Base-by-base conservation (phyloP, 2,797 vertebrate species). In the Pangasius mekongensis region DNA sequence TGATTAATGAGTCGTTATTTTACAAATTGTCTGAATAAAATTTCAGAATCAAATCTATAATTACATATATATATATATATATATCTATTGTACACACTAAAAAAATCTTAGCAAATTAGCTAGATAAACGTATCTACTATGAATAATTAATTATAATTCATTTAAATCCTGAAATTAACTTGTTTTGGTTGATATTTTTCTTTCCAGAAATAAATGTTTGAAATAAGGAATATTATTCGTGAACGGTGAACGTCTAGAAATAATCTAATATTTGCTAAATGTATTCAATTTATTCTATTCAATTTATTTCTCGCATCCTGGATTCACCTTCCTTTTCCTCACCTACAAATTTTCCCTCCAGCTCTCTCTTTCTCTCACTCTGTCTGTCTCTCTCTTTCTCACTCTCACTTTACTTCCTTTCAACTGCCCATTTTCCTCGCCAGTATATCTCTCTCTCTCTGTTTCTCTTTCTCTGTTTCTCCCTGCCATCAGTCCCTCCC, bases 371-470 rank as follows among this genome's bases (percentile, higher is more conserved):
- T 52, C 3, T 64, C 43, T 77, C 27, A 0, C n/a, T 10, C 71
- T 13, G 43, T 13, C n/a, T 20, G 56, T 27, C 52, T 39, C 66
- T 82, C 67, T 56, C 56, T 78, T 16, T 58, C 74, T 47, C 82
- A 14, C 49, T 60, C 20, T 66, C 87, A 64, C 60, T 83, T 80
- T 36, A 80, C 77, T 80, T 80, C 54, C 77, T 80, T 83, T 64
- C 54, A 83, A 64, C 80, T 83, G 80, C 58, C 80, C 80, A 64
- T 43, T 83, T 47, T 62, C 39, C 80, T 64, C 6, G 36, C 80
- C 80, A 83, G 80, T 43, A 80, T 80, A 24, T 39, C 80, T 47
- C 36, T 82, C 30, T 80, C 24, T 58, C 24, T 58, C 80, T 43
- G 3, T n/a, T 22, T 39, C 18, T 69, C 54, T 52, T 3, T 47